Evolutionary conservation across 2,113 vertebrate species (phyloP), one percentile per base, ranked within the genome.

Genomic region (Antennarius striatus): DNA sequence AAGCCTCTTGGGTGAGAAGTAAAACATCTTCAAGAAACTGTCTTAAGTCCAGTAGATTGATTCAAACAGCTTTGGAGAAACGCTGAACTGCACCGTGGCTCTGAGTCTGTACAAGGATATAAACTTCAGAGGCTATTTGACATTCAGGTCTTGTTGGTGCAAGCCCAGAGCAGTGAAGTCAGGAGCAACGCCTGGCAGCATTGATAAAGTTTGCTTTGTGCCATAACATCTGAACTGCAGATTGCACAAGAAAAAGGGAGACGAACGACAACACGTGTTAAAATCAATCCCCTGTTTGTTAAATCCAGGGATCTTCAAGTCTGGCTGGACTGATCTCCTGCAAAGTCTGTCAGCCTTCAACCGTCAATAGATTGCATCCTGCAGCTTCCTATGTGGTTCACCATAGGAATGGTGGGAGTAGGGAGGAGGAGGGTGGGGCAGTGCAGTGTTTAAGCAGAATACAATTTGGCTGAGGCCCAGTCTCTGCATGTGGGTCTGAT

Each of bases 61-160:
- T 22, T 22, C 22, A 22, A 22, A 22, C 22, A 22, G 22, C 22
- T 22, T 22, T 22, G 22, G 22, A 22, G 22, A 71, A 73, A 79
- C 5, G 58, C 3, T 40, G 58, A 60, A 58, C 53, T 10, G 47
- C 53, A 50, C 6, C 15, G 73, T 7, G 1, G 43, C 56, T 69
- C 62, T 75, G 39, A 72, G 56, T 73, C 45, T 14, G 66, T 51
- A 47, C 60, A 40, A 55, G 22, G 46, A 76, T 69, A 69, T 68
- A 39, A 61, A 83, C 56, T 67, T 68, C 22, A 17, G 43, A 81
- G 66, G 63, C 71, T 80, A 11, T 73, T 85, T 86, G 82, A 81
- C 74, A 86, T 86, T 82, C 82, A 73, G 57, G 73, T 86, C 82
- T 73, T 85, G 86, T 88, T 83, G 63, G 58, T 75, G 75, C 86